Conservation (phyloP, 2,888 invertebrate species). For the Ceraclea dissimilis region DNA sequence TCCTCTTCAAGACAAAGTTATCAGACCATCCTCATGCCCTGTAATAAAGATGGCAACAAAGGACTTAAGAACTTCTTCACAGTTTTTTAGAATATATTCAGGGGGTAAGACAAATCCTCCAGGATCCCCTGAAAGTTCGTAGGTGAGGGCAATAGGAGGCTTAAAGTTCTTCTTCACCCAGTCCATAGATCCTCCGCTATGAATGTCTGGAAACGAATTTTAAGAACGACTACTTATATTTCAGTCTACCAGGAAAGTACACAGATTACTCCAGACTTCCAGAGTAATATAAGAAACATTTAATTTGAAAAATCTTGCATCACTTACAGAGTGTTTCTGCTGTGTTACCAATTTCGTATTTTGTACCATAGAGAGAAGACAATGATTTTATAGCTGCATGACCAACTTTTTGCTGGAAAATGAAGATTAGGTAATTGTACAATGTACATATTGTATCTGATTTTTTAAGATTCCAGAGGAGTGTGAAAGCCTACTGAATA, state of each 20-base stretch:
- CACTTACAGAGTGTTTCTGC: conserved; percentile 47
- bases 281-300: too few species aligned
- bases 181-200: neutral
- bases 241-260: too few species aligned
- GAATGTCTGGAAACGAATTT: neutral
- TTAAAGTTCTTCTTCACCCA: neutral
- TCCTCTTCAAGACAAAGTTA: neutral
- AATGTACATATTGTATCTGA: too few species aligned
- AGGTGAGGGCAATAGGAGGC: neutral
- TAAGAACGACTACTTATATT: too few species aligned
- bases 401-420: conserved; percentile 41
- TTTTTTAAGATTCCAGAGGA: too few species aligned
- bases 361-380: conserved; percentile 49
- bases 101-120: neutral
- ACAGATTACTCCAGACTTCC: too few species aligned
- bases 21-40: neutral
- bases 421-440: too few species aligned
- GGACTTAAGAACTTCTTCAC: neutral
- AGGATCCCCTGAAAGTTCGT: neutral
- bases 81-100: neutral
- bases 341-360: conserved; percentile 54
- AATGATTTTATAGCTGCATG: conserved; percentile 46
- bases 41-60: neutral
- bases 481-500: too few species aligned
- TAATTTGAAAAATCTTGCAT: too few species aligned